Conservation (phyloP, 1,140 invertebrate species). For the Anadara kagoshimensis region DNA sequence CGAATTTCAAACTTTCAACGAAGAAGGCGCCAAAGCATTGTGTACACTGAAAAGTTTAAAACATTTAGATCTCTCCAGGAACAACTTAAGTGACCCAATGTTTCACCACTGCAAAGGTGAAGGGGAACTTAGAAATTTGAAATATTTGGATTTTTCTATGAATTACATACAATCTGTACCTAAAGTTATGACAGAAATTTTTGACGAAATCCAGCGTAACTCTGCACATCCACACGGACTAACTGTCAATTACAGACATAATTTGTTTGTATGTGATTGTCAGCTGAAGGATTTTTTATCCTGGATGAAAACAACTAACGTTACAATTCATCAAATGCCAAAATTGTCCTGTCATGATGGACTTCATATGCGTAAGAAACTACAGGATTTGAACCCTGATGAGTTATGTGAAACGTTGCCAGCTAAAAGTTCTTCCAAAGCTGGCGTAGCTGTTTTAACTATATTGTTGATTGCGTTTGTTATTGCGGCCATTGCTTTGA, state of each 20-base stretch:
- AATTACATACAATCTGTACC: conserved; percentile 5
- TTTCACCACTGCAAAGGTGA: conserved; percentile 3
- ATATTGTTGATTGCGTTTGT: conserved; percentile 16
- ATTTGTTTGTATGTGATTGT: conserved; percentile 31
- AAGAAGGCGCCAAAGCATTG: neutral
- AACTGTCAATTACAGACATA: conserved; percentile 5
- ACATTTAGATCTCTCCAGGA: neutral
- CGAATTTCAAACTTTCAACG: conserved; percentile 12
- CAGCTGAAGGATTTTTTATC: conserved; percentile 9
- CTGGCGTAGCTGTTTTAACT: conserved; percentile 18
- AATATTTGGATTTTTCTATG: conserved; percentile 22
- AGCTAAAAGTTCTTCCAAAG: neutral
- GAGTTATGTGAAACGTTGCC: conserved; percentile 3
- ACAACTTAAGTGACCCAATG: neutral
- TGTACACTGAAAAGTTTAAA: conserved; percentile 18
- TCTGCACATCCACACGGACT: neutral
- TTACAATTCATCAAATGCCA: neutral
- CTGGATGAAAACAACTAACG: conserved; percentile 24
- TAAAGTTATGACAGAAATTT: conserved; percentile 2
- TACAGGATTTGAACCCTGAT: neutral
- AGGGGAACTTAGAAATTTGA: neutral
- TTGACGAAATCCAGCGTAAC: conserved; percentile 7
- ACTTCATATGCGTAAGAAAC: neutral
- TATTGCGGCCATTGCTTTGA: neutral
- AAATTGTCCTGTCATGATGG: conserved; percentile 21